Evolutionary conservation across 2,888 invertebrate genomes (phyloP), one percentile per base, ranked within the genome.

Genomic region (Fissipunctia ypsillon): DNA sequence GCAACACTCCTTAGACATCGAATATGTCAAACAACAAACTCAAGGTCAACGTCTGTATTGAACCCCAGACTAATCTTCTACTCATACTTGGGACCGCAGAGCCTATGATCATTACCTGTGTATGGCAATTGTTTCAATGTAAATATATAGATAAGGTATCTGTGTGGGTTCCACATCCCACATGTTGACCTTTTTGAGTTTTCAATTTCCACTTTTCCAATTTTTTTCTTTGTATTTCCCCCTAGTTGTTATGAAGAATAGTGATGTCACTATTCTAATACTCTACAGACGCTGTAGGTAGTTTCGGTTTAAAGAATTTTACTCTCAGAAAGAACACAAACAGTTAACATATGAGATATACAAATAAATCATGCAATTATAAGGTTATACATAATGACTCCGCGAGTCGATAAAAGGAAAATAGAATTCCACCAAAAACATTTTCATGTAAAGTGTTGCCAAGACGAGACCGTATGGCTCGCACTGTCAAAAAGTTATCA

Each of bases 141-240:
- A 22, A 4, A 12, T 7, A 25, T 48, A 45, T 31, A 31, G 31
- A 4, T 31, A 31, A 2, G 43, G 1, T 59, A 59, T 43, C 14
- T 50, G 22, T 59, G 59, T 10, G 14, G 22, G 25, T 12, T 4
- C 16, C n/a, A 50, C 57, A 43, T 19, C 43, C 50, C 78, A 52
- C 43, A 31, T 22, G 9, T 41, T 70, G 71, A 75, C 59, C 52
- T 78, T 70, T 48, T 48, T 19, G 19, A 78, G n/a, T 45, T n/a
- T n/a, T n/a, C n/a, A n/a, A n/a, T n/a, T n/a, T n/a, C 2, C 50
- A 59, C 4, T 43, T 50, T 68, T 59, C 38, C n/a, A 1, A 48
- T 9, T 22, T 31, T n/a, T 41, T 14, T 14, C 14, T 43, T 43
- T 35, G n/a, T n/a, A n/a, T 67, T 43, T 25, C n/a, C 19, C 19